Conservation (phyloP, 2,113 vertebrate species). For the Boulengeromyrus knoepffleri region DNA sequence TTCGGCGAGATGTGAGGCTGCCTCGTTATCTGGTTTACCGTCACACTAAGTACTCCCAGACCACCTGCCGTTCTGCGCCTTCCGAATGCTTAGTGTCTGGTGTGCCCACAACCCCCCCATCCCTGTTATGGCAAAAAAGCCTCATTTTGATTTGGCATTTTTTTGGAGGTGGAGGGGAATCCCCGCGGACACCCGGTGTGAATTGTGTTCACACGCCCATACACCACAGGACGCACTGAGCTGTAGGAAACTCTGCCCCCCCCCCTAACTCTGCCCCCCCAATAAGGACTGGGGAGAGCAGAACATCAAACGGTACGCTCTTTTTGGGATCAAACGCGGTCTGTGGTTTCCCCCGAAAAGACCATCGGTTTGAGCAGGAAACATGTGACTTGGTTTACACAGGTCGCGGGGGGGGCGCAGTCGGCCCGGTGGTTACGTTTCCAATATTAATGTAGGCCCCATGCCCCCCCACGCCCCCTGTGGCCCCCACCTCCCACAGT, state of each 20-base stretch:
- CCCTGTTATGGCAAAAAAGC: not conserved
- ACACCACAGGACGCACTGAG: not conserved
- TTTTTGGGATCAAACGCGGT: not conserved
- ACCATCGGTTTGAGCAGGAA: not conserved
- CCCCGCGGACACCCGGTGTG: not conserved
- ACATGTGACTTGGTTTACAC: not conserved
- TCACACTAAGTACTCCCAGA: not conserved
- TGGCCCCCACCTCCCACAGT: not conserved
- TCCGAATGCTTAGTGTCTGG: not conserved
- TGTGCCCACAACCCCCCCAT: not conserved
- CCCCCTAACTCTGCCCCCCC: not conserved
- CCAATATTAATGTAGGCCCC: not conserved
- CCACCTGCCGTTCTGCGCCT: not conserved
- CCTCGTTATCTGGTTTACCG: not conserved
- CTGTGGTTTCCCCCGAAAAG: not conserved
- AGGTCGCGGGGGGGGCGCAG: not conserved
- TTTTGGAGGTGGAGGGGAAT: not conserved
- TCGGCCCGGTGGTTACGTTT: not conserved
- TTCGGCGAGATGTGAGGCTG: not conserved
- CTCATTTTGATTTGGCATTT: not conserved
- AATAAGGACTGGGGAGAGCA: not conserved
- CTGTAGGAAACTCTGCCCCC: not conserved
- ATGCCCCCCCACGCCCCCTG: not conserved
- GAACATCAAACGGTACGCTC: not conserved
- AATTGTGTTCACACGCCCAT: not conserved